Percentiles rank a stretch among this genome's conserved stretches.
phyloP scores from a whole-genome alignment of 2,113 vertebrate species.

The Hylia prasina region DNA sequence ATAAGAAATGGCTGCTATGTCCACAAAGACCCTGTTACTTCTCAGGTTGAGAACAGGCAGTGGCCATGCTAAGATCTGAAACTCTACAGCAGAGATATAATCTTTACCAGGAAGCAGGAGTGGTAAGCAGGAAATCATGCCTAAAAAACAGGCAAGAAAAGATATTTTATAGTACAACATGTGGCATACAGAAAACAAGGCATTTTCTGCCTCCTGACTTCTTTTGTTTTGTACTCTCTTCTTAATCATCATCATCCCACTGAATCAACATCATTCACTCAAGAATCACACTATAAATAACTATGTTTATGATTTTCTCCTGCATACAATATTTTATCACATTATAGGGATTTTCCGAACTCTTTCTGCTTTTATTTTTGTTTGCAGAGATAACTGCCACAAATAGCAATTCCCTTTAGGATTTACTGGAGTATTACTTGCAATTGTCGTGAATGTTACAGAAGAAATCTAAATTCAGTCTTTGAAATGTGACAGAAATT shows the following conservation, averaged over 20 bases:
- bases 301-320: neutral
- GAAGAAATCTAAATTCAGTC: neutral
- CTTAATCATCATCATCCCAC: neutral
- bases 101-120: neutral
- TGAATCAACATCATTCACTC: neutral
- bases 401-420: neutral
- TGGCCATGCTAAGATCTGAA: neutral
- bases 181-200: neutral
- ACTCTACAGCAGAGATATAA: neutral
- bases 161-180: neutral
- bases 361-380: neutral
- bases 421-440: slow-evolving; percentile 1
- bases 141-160: neutral
- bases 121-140: neutral
- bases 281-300: neutral
- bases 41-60: neutral
- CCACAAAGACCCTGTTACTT: neutral
- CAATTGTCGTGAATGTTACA: neutral
- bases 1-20: neutral
- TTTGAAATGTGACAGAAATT: neutral
- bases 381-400: neutral
- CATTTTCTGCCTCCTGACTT: neutral
- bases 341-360: neutral
- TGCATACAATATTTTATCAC: neutral
- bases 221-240: neutral